These are phyloP conservation scores for Galbula dea DNA, from an alignment of 2,113 vertebrate genomes.

Conservation along the genomic window DNA sequence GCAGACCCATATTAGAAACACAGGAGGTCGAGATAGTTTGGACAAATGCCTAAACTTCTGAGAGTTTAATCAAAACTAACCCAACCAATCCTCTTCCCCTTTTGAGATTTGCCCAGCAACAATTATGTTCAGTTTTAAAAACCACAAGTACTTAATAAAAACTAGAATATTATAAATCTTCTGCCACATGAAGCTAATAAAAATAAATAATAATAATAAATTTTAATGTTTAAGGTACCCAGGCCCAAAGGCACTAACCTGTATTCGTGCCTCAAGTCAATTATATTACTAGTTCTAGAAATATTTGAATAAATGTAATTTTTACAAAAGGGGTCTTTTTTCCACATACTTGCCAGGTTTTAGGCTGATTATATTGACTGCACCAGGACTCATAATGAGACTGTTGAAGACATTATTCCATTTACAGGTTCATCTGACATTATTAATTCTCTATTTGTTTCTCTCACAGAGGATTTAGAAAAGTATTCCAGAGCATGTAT, in stretches of 20 bases:
- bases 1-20: slow-evolving; percentile 6
- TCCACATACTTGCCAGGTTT: not conserved
- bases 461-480: slow-evolving; percentile 7
- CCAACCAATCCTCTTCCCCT: slow-evolving; percentile 29
- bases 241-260: slow-evolving; percentile 29
- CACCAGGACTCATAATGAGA: slow-evolving; percentile 5
- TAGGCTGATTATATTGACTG: not conserved
- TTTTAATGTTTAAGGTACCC: slow-evolving; percentile 43
- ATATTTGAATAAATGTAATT: slow-evolving; percentile 50
- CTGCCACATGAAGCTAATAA: slow-evolving; percentile 59
- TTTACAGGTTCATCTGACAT: slow-evolving; percentile 37
- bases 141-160: slow-evolving; percentile 62
- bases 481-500: not conserved
- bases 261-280: slow-evolving; percentile 19
- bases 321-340: not conserved
- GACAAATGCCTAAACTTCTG: slow-evolving; percentile 53
- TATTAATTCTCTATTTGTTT: slow-evolving; percentile 58
- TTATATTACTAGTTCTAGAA: slow-evolving; percentile 2
- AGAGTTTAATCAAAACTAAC: slow-evolving; percentile 60
- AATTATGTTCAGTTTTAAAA: slow-evolving; percentile 50
- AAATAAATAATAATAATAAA: slow-evolving; percentile 69
- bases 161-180: slow-evolving; percentile 63
- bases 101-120: slow-evolving; percentile 54
- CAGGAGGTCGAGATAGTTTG: slow-evolving; percentile 30
- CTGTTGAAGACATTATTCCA: slow-evolving; percentile 36